These are phyloP conservation scores for Himalopsyche anomala DNA, from an alignment of 2,888 invertebrate species.

Conservation along the genomic window DNA sequence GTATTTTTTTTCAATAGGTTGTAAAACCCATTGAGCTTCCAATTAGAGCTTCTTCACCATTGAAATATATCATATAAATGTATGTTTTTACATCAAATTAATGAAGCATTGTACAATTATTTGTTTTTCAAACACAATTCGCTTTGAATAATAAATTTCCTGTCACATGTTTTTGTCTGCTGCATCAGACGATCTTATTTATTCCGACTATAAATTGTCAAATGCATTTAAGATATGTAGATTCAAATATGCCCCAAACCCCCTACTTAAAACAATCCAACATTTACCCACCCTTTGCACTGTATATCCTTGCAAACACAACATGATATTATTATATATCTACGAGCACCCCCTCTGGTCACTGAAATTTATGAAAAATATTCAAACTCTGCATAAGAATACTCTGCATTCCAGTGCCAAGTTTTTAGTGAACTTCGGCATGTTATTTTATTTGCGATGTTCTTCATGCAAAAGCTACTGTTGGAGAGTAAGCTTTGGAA, in stretches of 20 bases:
- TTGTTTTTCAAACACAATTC: too few relatives aligned
- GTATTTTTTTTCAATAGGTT: too few relatives aligned
- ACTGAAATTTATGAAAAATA: conserved; percentile 31
- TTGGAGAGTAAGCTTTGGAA: not conserved
- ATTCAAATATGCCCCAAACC: not conserved
- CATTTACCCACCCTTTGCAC: not conserved
- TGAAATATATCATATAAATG: too few relatives aligned
- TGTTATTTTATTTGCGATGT: conserved; percentile 4
- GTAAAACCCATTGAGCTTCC: too few relatives aligned
- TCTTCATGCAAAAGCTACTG: not conserved
- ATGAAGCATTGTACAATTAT: too few relatives aligned
- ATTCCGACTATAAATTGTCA: not conserved
- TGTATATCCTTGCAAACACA: not conserved
- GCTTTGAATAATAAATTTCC: too few relatives aligned
- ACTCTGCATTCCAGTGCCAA: not conserved
- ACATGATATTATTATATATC: not conserved
- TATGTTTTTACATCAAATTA: too few relatives aligned
- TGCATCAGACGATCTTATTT: too few relatives aligned
- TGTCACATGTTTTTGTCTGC: too few relatives aligned
- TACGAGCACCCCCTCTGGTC: not conserved
- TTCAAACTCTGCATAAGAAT: not conserved
- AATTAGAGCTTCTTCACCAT: too few relatives aligned
- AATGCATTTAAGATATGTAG: conserved; percentile 13
- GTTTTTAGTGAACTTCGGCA: not conserved
- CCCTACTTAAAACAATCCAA: not conserved